phyloP scores from a whole-genome alignment of 2,797 vertebrate genomes.

The Mus minutoides region DNA sequence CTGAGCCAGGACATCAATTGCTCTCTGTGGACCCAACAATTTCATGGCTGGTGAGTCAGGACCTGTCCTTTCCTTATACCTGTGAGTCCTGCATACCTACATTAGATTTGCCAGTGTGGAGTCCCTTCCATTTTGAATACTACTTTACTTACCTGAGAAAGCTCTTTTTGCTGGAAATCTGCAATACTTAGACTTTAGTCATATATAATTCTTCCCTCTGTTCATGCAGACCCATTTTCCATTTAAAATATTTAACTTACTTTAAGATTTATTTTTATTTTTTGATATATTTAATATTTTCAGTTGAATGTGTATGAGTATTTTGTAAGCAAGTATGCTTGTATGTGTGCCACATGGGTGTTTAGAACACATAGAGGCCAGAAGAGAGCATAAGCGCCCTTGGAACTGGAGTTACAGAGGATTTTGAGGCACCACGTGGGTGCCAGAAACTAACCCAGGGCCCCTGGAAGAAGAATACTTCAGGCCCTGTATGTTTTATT shows the following conservation, averaged over 20 bases:
- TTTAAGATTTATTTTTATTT: not conserved
- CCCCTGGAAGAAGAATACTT: not conserved
- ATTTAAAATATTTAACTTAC: not conserved
- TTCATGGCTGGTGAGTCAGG: not conserved
- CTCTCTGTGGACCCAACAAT: not conserved
- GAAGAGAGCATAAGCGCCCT: not conserved
- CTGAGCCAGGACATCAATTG: not conserved
- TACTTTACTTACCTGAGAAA: slow-evolving; percentile 29
- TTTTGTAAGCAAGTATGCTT: not conserved
- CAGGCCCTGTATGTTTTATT: not conserved
- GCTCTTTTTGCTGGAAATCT: not conserved
- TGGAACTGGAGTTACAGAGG: not conserved
- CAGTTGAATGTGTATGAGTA: not conserved
- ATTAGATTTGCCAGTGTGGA: slow-evolving; percentile 12
- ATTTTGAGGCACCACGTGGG: not conserved
- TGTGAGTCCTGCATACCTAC: not conserved
- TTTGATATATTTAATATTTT: not conserved
- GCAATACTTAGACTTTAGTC: not conserved
- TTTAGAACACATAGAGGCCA: too few species aligned
- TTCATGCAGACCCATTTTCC: not conserved
- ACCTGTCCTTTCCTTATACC: not conserved
- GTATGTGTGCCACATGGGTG: not conserved
- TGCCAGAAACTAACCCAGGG: not conserved
- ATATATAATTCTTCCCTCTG: not conserved
- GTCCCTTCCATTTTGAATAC: slow-evolving; percentile 14